Evolutionary conservation across 2,888 invertebrate genomes (phyloP), one percentile per base, ranked within the genome.

Genomic region (Candidula unifasciata): DNA sequence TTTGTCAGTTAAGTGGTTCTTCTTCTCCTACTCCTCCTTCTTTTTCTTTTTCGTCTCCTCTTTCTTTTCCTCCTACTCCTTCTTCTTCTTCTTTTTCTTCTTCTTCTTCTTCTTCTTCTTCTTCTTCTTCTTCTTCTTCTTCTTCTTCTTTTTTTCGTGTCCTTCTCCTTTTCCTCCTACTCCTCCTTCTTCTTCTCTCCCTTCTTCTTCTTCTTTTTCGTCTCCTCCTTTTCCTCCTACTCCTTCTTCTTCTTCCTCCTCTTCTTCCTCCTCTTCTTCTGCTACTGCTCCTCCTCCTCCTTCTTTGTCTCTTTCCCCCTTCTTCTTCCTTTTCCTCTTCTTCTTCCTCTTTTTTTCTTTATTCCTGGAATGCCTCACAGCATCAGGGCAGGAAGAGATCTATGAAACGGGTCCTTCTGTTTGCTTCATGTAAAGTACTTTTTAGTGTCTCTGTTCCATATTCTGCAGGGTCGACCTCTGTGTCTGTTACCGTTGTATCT

Each of bases 171-270:
- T 69, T 35, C 54, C 54, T 69, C n/a, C 71, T 71, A 44, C 37
- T 52, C 27, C 30, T 30, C 69, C 71, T 71, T 52, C 74, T 74
- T 82, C 44, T 74, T 64, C 74, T n/a, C 74, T 44, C 64, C 44
- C 60, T 74, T 74, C 64, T 82, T 44, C 57, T 30, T 71, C 81
- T 81, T 21, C 57, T 35, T 71, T 35, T 81, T 35, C 35, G 33
- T 54, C 73, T 52, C 57, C 35, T 35, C 71, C 71, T 81, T 3
- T 54, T 57, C 71, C 81, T 81, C 37, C 37, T 60, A 57, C 60
- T 52, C 60, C 27, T 57, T 13, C 71, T 57, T 33, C 30, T 30
- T 44, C 21, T n/a, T 30, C 33, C 30, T 44, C 27, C 30, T 44
- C 35, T 33, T 27, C 27, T 80, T 27, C 30, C 24, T 68, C 80